These are phyloP conservation scores for Micromys minutus DNA, from an alignment of 2,113 vertebrate species.

Conservation along the genomic window DNA sequence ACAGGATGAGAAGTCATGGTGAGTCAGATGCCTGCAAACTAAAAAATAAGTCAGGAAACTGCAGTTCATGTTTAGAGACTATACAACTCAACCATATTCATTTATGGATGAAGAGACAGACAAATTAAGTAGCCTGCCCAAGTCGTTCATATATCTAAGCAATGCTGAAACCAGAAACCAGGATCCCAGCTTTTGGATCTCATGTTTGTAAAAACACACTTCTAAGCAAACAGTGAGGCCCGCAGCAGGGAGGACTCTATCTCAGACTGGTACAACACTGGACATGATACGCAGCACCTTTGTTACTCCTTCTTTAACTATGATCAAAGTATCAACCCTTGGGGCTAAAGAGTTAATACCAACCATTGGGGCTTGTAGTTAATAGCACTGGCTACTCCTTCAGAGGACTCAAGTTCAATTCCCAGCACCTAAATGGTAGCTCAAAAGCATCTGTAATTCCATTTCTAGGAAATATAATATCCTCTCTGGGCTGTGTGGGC, in stretches of 20 bases:
- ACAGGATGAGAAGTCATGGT: neutral
- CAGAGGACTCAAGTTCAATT: neutral
- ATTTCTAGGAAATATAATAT: neutral
- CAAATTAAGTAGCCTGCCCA: neutral
- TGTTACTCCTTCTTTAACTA: neutral
- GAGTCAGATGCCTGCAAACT: neutral
- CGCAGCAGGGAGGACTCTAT: neutral
- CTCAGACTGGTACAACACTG: neutral
- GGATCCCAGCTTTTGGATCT: neutral
- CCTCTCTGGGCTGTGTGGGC: neutral
- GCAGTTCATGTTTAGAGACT: neutral
- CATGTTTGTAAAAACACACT: constrained; percentile 13
- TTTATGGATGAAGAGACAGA: constrained; percentile 18
- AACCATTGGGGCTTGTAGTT: neutral
- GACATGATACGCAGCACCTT: neutral
- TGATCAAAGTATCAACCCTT: constrained; percentile 6
- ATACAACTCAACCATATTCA: neutral
- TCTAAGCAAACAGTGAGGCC: neutral
- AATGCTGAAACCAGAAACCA: neutral
- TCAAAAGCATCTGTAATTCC: neutral
- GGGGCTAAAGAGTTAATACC: no score
- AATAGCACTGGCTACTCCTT: neutral
- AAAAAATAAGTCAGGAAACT: constrained; percentile 29
- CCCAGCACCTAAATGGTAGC: neutral
- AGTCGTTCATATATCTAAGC: neutral